phyloP scores from a whole-genome alignment of 2,888 invertebrate species.

The Zaprionus bogoriensis region DNA sequence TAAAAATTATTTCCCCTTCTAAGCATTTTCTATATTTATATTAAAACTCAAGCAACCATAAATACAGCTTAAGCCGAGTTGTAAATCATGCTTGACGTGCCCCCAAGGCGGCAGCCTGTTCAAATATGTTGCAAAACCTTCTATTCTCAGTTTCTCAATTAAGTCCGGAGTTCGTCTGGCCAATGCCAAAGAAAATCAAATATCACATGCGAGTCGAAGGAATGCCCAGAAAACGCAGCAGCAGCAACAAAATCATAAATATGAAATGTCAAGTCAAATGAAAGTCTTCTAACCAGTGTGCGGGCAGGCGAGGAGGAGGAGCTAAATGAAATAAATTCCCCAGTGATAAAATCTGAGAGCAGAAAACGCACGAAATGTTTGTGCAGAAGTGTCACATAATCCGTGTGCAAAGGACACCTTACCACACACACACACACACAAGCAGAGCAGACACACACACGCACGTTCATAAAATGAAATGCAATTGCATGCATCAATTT shows the following conservation, averaged over 20 bases:
- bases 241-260: slow-evolving; percentile 22
- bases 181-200: slow-evolving; percentile 15
- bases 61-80: too few relatives aligned
- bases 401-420: slow-evolving; percentile 1
- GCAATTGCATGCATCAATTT: not conserved
- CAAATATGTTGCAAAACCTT: too few relatives aligned
- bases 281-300: slow-evolving; percentile 10
- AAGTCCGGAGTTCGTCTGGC: not conserved
- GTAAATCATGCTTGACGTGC: too few relatives aligned
- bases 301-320: not conserved
- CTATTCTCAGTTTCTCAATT: too few relatives aligned
- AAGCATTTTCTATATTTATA: too few relatives aligned
- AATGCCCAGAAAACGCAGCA: slow-evolving; percentile 8
- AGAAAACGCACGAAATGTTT: not conserved
- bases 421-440: not conserved
- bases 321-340: slow-evolving; percentile 28
- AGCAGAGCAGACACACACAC: too few relatives aligned
- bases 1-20: too few relatives aligned
- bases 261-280: slow-evolving; percentile 32
- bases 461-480: not conserved
- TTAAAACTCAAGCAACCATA: too few relatives aligned
- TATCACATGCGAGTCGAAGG: slow-evolving; percentile 9
- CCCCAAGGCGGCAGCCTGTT: too few relatives aligned
- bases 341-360: slow-evolving; percentile 20
- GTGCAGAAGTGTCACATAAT: slow-evolving; percentile 2